phyloP scores from a whole-genome alignment of 2,113 vertebrate genomes.

The Phasianus colchicus region DNA sequence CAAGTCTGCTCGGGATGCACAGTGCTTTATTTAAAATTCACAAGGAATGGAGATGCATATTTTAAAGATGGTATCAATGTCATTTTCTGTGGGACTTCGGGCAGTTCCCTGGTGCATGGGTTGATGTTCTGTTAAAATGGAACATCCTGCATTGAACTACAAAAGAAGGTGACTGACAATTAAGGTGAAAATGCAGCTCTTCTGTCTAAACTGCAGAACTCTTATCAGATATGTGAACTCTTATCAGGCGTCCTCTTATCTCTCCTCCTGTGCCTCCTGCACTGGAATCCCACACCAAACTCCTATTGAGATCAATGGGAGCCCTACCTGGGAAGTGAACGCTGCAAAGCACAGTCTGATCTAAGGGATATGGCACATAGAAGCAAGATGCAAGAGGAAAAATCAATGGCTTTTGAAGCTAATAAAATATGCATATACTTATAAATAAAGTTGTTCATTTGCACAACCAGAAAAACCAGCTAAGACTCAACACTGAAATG shows the following conservation, averaged over 20 bases:
- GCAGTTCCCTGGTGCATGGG: background rate
- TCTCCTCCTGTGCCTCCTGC: background rate
- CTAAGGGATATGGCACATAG: background rate
- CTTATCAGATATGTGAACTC: background rate
- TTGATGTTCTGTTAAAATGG: slow-evolving; percentile 17
- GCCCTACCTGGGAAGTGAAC: background rate
- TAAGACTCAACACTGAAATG: background rate
- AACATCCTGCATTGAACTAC: slow-evolving; percentile 1
- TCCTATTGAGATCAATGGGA: background rate
- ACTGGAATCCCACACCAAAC: background rate
- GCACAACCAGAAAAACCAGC: background rate
- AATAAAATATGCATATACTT: background rate
- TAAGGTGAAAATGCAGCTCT: slow-evolving; percentile 52
- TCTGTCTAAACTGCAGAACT: background rate
- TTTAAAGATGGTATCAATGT: slow-evolving; percentile 30
- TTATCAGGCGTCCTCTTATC: slow-evolving; percentile 50
- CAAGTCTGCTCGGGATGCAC: background rate
- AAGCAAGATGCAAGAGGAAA: background rate
- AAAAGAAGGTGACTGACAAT: slow-evolving; percentile 59
- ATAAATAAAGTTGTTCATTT: background rate
- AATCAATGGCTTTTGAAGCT: background rate
- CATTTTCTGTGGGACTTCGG: slow-evolving; percentile 4
- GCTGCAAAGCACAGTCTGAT: background rate
- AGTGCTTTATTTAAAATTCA: slow-evolving; percentile 34
- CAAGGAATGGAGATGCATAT: background rate